Percentiles rank a stretch among this genome's conserved stretches.
These are phyloP conservation scores for Melanostoma mellinum DNA, from an alignment of 2,888 invertebrate species.

Conservation along the genomic window DNA sequence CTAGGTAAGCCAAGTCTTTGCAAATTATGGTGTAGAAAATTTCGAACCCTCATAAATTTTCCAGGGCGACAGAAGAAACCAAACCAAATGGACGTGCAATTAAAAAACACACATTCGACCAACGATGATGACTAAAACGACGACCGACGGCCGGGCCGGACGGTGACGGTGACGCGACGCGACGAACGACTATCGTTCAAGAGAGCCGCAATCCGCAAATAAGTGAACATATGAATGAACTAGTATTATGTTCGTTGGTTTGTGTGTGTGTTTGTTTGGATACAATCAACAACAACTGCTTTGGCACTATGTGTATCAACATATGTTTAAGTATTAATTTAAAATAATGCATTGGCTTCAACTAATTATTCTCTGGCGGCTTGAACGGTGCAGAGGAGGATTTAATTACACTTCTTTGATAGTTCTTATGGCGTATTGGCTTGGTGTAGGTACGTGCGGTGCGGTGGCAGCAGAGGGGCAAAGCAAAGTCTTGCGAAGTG, in stretches of 20 bases:
- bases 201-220: too few relatives aligned
- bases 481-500: conserved; percentile 29
- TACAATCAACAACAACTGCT: conserved; percentile 38
- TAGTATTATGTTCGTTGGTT: not conserved
- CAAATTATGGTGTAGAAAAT: conserved; percentile 69
- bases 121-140: conserved; percentile 54
- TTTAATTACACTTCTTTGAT: conserved; percentile 66
- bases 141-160: conserved; percentile 35
- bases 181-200: too few relatives aligned
- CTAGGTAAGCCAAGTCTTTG: conserved; percentile 1
- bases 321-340: conserved; percentile 69
- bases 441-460: not conserved
- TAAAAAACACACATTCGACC: conserved; percentile 68
- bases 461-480: not conserved
- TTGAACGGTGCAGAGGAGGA: conserved; percentile 54
- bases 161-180: conserved; percentile 25
- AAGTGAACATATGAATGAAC: conserved; percentile 13
- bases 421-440: conserved; percentile 45
- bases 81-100: conserved; percentile 70
- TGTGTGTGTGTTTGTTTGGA: conserved; percentile 34
- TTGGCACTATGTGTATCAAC: conserved; percentile 61
- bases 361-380: conserved; percentile 67
- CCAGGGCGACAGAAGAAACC: conserved; percentile 66
- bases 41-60: conserved; percentile 69
- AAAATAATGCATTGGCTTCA: conserved; percentile 65